Evolutionary conservation across 2,797 vertebrate genomes (phyloP), one percentile per base, ranked within the genome.

Genomic region (Pseudotriccus pelzelni): DNA sequence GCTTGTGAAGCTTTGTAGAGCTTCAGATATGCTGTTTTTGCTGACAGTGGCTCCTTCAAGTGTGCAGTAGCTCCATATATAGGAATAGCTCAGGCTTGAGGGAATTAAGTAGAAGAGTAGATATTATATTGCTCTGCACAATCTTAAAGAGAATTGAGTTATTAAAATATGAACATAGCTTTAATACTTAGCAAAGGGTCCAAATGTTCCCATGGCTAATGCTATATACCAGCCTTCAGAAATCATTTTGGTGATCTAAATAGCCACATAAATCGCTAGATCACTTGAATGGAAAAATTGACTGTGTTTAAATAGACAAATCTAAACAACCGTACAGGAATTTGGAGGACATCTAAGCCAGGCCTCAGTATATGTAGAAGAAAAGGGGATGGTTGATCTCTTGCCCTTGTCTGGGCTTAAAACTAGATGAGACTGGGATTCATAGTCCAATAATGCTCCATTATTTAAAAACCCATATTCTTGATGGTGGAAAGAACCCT

Each of bases 1-100:
- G 30, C 70, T 87, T 92, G 44, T 49, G 41, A 95, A 76, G 86
- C 55, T 90, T 95, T 94, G 67, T 36, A 73, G 75, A 70, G 20
- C 89, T 93, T 90, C 56, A 81, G 55, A 81, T 56, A 37, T 27
- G 27, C 69, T 60, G 7, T 2, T 92, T 94, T 90, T 88, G 41
- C 89, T 96, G 83, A 81, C 83, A 59, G 49, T 20, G 50, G 69
- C 49, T 73, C 28, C 73, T 94, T 91, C 49, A 32, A 73, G 27
- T n/a, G 24, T 63, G 44, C 62, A 56, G 46, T 25, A 81, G 52
- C 36, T 86, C 47, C 44, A 5, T 28, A 24, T 50, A 49, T 4
- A 53, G 24, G 34, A 82, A 76, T 67, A 63, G 55, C 20, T 95
- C 27, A 43, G 56, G 24, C 20, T 50, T 66, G 44, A 92, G 27